These are phyloP conservation scores for Plagodis pulveraria DNA, from an alignment of 2,888 invertebrate genomes.

Conservation along the genomic window DNA sequence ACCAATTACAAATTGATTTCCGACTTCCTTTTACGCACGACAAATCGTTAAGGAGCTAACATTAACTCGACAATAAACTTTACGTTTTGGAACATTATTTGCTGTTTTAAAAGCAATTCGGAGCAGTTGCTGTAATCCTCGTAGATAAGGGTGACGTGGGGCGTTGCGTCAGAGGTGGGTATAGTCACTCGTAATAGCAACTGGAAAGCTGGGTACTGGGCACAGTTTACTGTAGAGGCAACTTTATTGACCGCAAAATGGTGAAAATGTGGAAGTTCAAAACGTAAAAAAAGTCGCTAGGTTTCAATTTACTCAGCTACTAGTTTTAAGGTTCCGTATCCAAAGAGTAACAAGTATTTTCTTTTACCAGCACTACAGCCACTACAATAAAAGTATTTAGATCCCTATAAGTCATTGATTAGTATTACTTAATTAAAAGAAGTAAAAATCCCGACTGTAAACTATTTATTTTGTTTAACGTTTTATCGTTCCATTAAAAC, in stretches of 20 bases:
- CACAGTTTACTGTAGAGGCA: neutral
- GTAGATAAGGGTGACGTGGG: slow-evolving; percentile 22
- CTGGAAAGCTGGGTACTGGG: neutral
- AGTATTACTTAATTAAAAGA: no score
- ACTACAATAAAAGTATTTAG: no score
- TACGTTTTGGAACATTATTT: slow-evolving; percentile 30
- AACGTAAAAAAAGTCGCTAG: no score
- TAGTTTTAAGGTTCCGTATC: no score
- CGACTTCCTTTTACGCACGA: slow-evolving; percentile 21
- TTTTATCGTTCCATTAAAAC: no score
- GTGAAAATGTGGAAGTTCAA: no score
- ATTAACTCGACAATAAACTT: slow-evolving; percentile 29
- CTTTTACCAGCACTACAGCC: no score
- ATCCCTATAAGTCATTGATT: no score
- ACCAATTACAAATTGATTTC: slow-evolving; percentile 10
- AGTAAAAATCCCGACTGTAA: no score
- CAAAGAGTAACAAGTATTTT: no score
- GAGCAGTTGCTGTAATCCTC: slow-evolving; percentile 25
- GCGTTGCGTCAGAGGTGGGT: slow-evolving; percentile 21
- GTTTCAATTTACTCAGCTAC: no score
- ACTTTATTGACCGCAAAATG: neutral
- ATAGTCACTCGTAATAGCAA: slow-evolving; percentile 12
- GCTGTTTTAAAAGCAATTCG: slow-evolving; percentile 37
- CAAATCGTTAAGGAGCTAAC: slow-evolving; percentile 22
- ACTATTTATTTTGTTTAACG: no score